These are phyloP conservation scores for Delichon dasypus DNA, from an alignment of 2,797 vertebrate species.

Conservation along the genomic window DNA sequence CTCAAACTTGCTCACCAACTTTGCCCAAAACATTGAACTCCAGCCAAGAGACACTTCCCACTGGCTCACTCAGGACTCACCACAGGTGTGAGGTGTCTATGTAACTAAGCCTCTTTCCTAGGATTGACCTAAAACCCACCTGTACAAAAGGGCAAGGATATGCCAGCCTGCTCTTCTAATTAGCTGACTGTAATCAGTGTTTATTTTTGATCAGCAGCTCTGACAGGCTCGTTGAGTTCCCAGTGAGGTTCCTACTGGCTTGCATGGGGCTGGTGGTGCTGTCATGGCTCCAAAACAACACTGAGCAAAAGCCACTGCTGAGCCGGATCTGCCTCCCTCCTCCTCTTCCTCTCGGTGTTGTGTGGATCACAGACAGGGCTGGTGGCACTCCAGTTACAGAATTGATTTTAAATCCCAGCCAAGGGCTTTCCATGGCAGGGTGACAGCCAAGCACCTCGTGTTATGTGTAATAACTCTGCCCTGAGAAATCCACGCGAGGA, in stretches of 20 bases:
- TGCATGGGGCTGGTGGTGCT: not conserved
- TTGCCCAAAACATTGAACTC: not conserved
- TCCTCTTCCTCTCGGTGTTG: accelerated
- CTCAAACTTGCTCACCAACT: not conserved
- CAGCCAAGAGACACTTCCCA: not conserved
- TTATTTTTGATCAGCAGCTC: not conserved
- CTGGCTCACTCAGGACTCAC: not conserved
- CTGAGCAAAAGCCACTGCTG: not conserved
- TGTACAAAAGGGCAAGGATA: not conserved
- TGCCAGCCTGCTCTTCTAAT: not conserved
- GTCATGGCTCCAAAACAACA: not conserved
- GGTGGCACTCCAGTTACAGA: not conserved
- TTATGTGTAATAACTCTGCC: not conserved
- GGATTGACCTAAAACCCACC: not conserved
- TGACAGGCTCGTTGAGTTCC: not conserved
- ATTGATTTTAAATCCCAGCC: not conserved
- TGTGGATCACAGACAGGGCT: accelerated
- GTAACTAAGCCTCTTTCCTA: not conserved
- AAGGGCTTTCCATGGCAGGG: not conserved
- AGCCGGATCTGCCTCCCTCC: not conserved
- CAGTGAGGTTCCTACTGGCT: not conserved
- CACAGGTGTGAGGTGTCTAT: not conserved
- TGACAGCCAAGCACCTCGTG: not conserved
- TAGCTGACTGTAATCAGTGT: not conserved
- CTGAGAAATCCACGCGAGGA: not conserved